A percentile compares a stretch with the other conserved stretches of the same genome.
Evolutionary conservation across 2,797 vertebrate species (phyloP).

Genomic region (Scyliorhinus canicula): DNA sequence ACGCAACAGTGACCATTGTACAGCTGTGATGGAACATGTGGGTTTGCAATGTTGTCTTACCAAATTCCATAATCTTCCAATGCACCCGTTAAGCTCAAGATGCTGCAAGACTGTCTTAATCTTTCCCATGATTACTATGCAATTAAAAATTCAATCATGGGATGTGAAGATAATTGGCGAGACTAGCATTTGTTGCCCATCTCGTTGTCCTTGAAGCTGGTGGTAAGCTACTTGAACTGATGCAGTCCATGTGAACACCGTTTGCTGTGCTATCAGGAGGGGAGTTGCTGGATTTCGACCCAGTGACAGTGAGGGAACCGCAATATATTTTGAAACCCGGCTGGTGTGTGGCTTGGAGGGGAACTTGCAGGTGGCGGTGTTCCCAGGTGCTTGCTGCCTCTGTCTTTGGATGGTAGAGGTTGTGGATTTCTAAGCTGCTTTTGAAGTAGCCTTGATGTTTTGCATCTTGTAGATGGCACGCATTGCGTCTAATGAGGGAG

Average conservation of each 20-base stretch:
- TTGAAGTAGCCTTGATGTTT: not conserved
- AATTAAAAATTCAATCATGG: not conserved
- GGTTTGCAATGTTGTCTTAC: not conserved
- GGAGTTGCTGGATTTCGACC: not conserved
- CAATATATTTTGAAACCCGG: not conserved
- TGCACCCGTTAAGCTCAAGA: not conserved
- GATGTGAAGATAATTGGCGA: not conserved
- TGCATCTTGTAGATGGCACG: not conserved
- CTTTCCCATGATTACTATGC: too few relatives aligned
- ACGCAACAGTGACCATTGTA: constrained; percentile 60
- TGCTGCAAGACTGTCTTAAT: not conserved
- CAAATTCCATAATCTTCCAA: not conserved
- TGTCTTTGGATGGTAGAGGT: not conserved
- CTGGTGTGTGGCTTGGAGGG: too few relatives aligned
- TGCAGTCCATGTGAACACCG: not conserved
- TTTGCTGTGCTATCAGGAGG: not conserved
- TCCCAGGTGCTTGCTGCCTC: not conserved
- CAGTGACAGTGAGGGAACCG: not conserved
- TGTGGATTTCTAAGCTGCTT: not conserved
- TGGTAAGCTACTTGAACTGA: not conserved
- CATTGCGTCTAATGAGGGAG: not conserved
- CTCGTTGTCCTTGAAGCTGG: not conserved
- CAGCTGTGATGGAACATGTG: constrained; percentile 64
- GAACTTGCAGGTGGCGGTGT: not conserved
- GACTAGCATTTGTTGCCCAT: not conserved